Evolutionary conservation across 1,140 invertebrate species (phyloP).

Genomic region (Paralvinella palmiformis): DNA sequence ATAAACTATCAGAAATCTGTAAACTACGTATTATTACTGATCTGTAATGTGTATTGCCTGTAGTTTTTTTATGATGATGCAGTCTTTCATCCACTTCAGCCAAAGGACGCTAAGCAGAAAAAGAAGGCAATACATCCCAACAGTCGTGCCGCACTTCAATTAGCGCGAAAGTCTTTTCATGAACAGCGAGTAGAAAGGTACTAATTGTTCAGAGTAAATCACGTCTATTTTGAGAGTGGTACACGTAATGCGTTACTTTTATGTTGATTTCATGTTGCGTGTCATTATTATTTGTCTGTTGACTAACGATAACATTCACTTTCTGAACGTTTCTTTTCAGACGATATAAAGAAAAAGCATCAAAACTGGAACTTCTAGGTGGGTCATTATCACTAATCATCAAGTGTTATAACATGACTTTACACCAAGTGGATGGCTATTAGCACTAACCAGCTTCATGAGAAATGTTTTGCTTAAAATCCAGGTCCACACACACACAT

Average conservation of each 20-base stretch:
- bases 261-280: neutral
- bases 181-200: neutral
- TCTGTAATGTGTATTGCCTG: too few species aligned
- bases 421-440: too few species aligned
- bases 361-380: slow-evolving; percentile 3
- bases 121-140: slow-evolving; percentile 6
- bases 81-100: slow-evolving; percentile 1
- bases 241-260: neutral
- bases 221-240: neutral
- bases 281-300: neutral
- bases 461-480: too few species aligned
- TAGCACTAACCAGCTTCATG: too few species aligned
- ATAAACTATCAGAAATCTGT: too few species aligned
- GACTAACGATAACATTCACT: too few species aligned
- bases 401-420: too few species aligned
- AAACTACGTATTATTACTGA: too few species aligned
- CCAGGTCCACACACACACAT: too few species aligned
- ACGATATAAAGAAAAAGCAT: neutral
- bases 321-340: slow-evolving; percentile 6
- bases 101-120: slow-evolving; percentile 1
- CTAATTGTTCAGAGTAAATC: too few species aligned
- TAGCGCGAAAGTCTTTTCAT: neutral
- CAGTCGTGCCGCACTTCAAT: neutral
- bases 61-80: too few species aligned
- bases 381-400: too few species aligned